Conservation (phyloP, 1,140 invertebrate genomes). For the Phocides pigmalion region DNA sequence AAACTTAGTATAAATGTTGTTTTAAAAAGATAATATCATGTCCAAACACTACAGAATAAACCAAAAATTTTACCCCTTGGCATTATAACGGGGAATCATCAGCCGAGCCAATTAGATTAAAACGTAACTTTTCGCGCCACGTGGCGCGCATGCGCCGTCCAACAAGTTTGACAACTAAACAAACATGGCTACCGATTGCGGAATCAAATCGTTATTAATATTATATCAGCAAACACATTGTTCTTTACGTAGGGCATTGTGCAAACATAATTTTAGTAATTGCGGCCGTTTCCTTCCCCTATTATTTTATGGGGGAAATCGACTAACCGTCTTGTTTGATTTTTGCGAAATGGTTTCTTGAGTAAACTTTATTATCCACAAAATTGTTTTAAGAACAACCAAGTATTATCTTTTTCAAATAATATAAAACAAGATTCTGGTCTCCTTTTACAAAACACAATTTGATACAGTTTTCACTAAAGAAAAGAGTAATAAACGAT, state of each 20-base stretch:
- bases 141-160: slow-evolving; percentile 59
- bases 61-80: slow-evolving; percentile 34
- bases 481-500: no score
- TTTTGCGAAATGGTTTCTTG: slow-evolving; percentile 52
- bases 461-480: no score
- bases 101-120: slow-evolving; percentile 67
- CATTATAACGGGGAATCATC: slow-evolving; percentile 46
- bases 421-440: neutral
- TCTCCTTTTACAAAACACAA: no score
- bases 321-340: slow-evolving; percentile 47
- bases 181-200: slow-evolving; percentile 74
- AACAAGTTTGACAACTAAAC: slow-evolving; percentile 70
- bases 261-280: slow-evolving; percentile 78
- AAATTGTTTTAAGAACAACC: slow-evolving; percentile 5
- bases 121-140: slow-evolving; percentile 55
- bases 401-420: no score
- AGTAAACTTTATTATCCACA: slow-evolving; percentile 38
- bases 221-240: slow-evolving; percentile 71
- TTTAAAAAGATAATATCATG: slow-evolving; percentile 23
- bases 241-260: slow-evolving; percentile 59
- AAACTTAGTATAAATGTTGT: slow-evolving; percentile 3
- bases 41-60: slow-evolving; percentile 21
- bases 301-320: slow-evolving; percentile 54
- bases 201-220: slow-evolving; percentile 78
- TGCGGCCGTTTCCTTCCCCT: slow-evolving; percentile 56